Conservation (phyloP, 2,113 vertebrate species). For the Tachuris rubrigastra region DNA sequence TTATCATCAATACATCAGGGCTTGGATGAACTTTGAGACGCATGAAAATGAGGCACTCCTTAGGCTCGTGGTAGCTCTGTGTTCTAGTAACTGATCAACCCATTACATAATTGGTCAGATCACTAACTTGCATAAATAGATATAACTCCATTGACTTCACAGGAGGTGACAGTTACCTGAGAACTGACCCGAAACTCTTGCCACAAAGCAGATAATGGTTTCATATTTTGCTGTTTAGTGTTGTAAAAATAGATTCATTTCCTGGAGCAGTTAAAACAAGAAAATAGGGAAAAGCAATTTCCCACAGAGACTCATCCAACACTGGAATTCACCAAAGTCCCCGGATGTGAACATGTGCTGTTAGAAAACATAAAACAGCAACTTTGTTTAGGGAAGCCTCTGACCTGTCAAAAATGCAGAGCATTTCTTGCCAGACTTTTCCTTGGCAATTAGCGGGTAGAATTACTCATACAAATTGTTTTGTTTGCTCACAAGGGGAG, state of each 20-base stretch:
- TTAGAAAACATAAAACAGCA: slow-evolving; percentile 7
- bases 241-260: slow-evolving; percentile 57
- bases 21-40: slow-evolving; percentile 62
- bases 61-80: neutral
- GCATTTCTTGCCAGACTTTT: slow-evolving; percentile 51
- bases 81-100: slow-evolving; percentile 57
- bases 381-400: slow-evolving; percentile 59
- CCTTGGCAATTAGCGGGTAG: slow-evolving; percentile 38
- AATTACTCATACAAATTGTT: slow-evolving; percentile 47
- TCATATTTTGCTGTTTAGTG: slow-evolving; percentile 1
- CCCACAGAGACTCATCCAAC: slow-evolving; percentile 47
- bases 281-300: slow-evolving; percentile 34
- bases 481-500: slow-evolving; percentile 24
- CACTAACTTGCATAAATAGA: neutral
- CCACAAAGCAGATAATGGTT: neutral
- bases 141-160: neutral
- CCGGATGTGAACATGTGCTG: slow-evolving; percentile 37
- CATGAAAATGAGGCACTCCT: slow-evolving; percentile 53
- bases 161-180: slow-evolving; percentile 6
- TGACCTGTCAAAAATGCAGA: slow-evolving; percentile 57
- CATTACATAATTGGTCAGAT: slow-evolving; percentile 17
- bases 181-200: slow-evolving; percentile 15
- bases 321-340: slow-evolving; percentile 2
- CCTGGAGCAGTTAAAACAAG: slow-evolving; percentile 41
- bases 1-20: slow-evolving; percentile 66